Evolutionary conservation across 2,113 vertebrate species (phyloP), one percentile per base, ranked within the genome.

Genomic region (Mastomys natalensis): DNA sequence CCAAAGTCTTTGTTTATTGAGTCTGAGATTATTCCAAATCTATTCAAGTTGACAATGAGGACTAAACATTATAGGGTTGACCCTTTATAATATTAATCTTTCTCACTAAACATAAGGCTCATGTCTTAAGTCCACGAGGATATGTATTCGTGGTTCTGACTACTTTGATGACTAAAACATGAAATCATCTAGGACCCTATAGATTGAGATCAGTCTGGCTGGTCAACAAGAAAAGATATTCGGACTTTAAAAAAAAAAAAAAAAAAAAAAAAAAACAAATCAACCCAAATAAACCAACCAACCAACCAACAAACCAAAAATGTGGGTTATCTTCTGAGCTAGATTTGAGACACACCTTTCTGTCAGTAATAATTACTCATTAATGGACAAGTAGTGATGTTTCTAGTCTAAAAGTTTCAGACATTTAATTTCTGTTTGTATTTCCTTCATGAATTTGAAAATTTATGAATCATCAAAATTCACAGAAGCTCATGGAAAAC

Each of bases 381-480:
- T n/a, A 15, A 70, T 86, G 76, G 31, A 84, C 40, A 17, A 89
- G 86, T 95, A 89, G 13, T 43, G 19, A 89, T 68, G 0, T 0
- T 60, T 87, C 12, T 5, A 1, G 91, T 87, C 6, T 93, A 24
- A 1, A 12, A 2, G 19, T 21, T 87, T 89, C 10, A 87, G 40
- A 68, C 60, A 1, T 62, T 91, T 87, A 80, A 94, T 96, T 91
- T 70, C 55, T 86, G 16, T 64, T 72, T 64, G 10, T 94, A 40
- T 93, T 89, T 17, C 2, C 0, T 91, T 19, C 31, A 82, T 64
- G 73, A 31, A 58, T 81, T 92, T 7, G 45, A 66, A 13, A 95
- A 87, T 2, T 58, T 89, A 91, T 86, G 58, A 95, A 81, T 92
- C 74, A 90, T 86, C 53, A 86, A 45, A 90, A 95, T 45, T 94